Conservation (phyloP, 2,797 vertebrate genomes). For the Mus caroli region DNA sequence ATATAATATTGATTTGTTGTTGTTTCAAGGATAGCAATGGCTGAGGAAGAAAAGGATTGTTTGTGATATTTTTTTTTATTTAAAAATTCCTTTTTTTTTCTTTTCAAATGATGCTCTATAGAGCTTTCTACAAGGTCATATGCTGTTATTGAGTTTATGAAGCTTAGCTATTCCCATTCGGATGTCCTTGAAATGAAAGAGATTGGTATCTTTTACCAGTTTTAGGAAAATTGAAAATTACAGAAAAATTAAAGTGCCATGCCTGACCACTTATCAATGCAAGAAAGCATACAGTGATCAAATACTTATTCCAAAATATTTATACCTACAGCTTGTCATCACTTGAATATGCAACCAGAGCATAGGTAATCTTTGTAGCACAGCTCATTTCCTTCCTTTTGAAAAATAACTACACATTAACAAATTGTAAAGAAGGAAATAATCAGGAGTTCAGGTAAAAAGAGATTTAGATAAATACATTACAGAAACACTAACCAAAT, state of each 20-base stretch:
- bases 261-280: neutral
- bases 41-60: constrained; percentile 31
- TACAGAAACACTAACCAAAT: neutral
- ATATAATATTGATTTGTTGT: neutral
- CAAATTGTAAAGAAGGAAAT: neutral
- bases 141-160: too few species aligned
- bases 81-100: neutral
- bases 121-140: neutral
- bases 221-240: neutral
- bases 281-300: neutral
- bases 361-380: neutral
- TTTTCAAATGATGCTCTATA: neutral
- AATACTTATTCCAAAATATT: neutral
- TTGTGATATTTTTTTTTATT: neutral
- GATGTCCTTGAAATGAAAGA: too few species aligned
- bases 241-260: neutral
- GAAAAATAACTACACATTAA: neutral
- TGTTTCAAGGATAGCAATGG: neutral
- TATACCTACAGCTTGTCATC: neutral
- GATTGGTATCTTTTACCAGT: neutral
- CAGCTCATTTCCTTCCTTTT: neutral
- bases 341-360: neutral
- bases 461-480: neutral
- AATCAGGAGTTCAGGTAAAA: neutral
- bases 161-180: neutral